These are phyloP conservation scores for Garrulus glandarius DNA, from an alignment of 2,797 vertebrate genomes.

Conservation along the genomic window DNA sequence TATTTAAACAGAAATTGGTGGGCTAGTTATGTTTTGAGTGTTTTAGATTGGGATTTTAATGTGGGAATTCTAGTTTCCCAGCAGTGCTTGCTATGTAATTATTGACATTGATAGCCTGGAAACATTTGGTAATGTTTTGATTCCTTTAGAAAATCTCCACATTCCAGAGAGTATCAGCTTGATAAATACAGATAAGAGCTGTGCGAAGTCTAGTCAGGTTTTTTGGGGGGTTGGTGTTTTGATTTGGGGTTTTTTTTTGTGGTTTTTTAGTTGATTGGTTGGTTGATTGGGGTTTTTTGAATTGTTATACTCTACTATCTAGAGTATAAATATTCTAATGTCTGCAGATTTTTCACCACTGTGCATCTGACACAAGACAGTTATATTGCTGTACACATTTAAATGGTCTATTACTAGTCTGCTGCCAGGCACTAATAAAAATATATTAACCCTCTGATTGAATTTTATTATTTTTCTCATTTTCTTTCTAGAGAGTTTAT, in stretches of 20 bases:
- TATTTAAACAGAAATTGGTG: background rate
- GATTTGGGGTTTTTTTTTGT: background rate
- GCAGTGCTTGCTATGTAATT: background rate
- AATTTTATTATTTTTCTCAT: constrained; percentile 50
- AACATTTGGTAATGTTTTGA: background rate
- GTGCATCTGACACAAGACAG: background rate
- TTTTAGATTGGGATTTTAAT: background rate
- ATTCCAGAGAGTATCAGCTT: background rate
- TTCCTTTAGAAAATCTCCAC: background rate
- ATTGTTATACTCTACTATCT: background rate
- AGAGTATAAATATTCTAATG: background rate
- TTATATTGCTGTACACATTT: constrained; percentile 6
- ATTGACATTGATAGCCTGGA: background rate
- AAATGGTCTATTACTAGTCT: constrained; percentile 43
- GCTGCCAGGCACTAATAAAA: constrained; percentile 59
- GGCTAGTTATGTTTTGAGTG: background rate
- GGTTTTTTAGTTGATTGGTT: background rate
- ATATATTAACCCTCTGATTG: constrained; percentile 28
- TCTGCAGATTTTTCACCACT: background rate
- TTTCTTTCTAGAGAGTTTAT: constrained; percentile 47
- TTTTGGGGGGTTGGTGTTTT: background rate
- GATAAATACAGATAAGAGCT: background rate
- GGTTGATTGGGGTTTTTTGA: background rate
- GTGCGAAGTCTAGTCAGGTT: background rate
- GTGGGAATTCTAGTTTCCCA: background rate